Evolutionary conservation across 2,888 invertebrate species (phyloP).

Genomic region (Chouioia cunea): DNA sequence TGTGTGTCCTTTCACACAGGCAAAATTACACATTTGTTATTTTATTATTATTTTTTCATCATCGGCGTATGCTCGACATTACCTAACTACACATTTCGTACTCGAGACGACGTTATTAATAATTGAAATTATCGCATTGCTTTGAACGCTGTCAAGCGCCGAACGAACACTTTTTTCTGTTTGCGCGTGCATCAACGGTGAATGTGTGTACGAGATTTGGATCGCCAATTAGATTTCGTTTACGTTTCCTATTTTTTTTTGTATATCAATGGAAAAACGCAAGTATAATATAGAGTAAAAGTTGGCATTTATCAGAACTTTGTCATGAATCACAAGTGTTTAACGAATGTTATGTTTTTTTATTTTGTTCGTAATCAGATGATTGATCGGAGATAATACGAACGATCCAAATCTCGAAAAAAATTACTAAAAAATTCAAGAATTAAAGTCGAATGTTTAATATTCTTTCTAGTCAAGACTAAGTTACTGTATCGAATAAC

Average conservation of each 20-base stretch:
- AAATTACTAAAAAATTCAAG: conserved; percentile 11
- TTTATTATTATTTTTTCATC: conserved; percentile 8
- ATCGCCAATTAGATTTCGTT: conserved; percentile 9
- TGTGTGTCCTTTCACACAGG: background rate
- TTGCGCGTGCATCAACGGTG: conserved; percentile 34
- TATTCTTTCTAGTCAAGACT: conserved; percentile 35
- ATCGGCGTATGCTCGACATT: conserved; percentile 24
- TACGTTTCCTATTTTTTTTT: background rate
- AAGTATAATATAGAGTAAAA: no score
- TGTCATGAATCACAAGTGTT: no score
- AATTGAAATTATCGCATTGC: conserved; percentile 11
- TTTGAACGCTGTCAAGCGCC: conserved; percentile 12
- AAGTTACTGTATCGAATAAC: conserved; percentile 19
- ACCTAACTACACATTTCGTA: conserved; percentile 20
- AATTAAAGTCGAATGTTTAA: conserved; percentile 21
- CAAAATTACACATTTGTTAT: conserved; percentile 2
- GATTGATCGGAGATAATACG: background rate
- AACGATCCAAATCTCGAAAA: conserved; percentile 22
- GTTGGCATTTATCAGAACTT: no score
- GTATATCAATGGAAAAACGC: no score
- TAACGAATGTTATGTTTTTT: background rate
- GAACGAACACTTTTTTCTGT: conserved; percentile 21
- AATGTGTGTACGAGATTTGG: conserved; percentile 18
- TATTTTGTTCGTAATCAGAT: background rate
- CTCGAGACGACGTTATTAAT: conserved; percentile 5